These are phyloP conservation scores for Thaumatotibia leucotreta DNA, from an alignment of 1,140 invertebrate genomes.

Conservation along the genomic window DNA sequence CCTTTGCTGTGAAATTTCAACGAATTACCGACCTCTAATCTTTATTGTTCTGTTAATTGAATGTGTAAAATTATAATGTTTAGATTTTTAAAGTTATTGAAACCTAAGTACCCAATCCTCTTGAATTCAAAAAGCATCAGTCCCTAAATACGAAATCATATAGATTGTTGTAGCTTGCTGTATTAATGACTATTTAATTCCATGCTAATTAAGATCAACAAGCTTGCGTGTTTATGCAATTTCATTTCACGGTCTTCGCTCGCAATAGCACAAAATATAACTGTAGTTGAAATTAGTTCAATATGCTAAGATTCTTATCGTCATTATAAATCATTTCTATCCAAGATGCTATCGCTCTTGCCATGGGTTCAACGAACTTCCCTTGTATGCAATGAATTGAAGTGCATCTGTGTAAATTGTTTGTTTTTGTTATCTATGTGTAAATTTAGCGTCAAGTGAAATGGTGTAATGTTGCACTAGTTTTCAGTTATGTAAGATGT, in stretches of 20 bases:
- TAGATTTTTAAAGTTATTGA: too few relatives aligned
- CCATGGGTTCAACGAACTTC: slow-evolving; percentile 13
- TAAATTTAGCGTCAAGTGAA: neutral
- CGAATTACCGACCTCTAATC: too few relatives aligned
- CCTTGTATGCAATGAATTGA: neutral
- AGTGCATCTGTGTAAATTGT: neutral
- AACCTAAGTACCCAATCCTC: too few relatives aligned
- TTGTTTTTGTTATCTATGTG: neutral
- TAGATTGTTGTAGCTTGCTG: neutral
- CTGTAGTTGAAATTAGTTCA: slow-evolving; percentile 16
- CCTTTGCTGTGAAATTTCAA: too few relatives aligned
- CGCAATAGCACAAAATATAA: slow-evolving; percentile 17
- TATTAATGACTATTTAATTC: neutral
- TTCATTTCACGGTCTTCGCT: slow-evolving; percentile 23
- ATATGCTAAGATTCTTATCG: slow-evolving; percentile 14
- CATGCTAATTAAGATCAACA: slow-evolving; percentile 6
- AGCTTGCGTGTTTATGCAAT: slow-evolving; percentile 9
- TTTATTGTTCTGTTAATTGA: too few relatives aligned
- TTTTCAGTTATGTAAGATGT: neutral
- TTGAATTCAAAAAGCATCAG: too few relatives aligned
- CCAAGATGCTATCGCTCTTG: slow-evolving; percentile 9
- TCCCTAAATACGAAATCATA: too few relatives aligned
- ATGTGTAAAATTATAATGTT: too few relatives aligned
- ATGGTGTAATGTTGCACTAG: neutral
- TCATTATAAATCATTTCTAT: slow-evolving; percentile 17